Evolutionary conservation across 2,113 vertebrate species (phyloP).

Genomic region (Xyliphius kryptos): DNA sequence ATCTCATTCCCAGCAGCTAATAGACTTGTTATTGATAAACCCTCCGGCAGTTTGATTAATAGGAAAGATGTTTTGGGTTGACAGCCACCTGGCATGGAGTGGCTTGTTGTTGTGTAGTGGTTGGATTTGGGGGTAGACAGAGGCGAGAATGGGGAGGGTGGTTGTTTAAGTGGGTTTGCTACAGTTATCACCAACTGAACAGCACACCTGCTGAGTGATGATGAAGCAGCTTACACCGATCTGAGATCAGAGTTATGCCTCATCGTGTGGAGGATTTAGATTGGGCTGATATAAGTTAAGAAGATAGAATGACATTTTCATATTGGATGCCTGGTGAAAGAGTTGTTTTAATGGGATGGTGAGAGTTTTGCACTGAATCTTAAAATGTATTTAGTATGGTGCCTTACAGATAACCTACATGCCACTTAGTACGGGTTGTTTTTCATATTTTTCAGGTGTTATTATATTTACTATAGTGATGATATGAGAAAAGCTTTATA

Average conservation of each 20-base stretch:
- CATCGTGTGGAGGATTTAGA: conserved; percentile 1
- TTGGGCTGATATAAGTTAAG: neutral
- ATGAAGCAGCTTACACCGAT: conserved; percentile 14
- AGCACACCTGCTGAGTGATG: conserved; percentile 32
- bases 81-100: conserved; percentile 64
- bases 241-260: conserved; percentile 13
- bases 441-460: neutral
- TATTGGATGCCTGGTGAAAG: neutral
- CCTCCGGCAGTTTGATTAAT: conserved; percentile 66
- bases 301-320: conserved; percentile 6
- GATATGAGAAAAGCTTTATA: neutral
- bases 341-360: too few species aligned
- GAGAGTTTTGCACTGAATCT: neutral
- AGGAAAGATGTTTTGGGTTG: conserved; percentile 48
- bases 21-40: conserved; percentile 74
- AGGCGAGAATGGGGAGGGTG: conserved; percentile 3
- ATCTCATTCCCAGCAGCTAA: conserved; percentile 54
- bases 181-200: conserved; percentile 33
- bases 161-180: conserved; percentile 29
- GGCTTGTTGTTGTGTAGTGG: conserved; percentile 45
- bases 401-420: conserved; percentile 5
- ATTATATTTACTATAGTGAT: neutral
- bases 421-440: neutral
- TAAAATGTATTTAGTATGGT: conserved; percentile 3
- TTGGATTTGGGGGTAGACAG: conserved; percentile 22